Evolutionary conservation across 2,888 invertebrate species (phyloP), one percentile per base, ranked within the genome.

Genomic region (Drosophila cracens): DNA sequence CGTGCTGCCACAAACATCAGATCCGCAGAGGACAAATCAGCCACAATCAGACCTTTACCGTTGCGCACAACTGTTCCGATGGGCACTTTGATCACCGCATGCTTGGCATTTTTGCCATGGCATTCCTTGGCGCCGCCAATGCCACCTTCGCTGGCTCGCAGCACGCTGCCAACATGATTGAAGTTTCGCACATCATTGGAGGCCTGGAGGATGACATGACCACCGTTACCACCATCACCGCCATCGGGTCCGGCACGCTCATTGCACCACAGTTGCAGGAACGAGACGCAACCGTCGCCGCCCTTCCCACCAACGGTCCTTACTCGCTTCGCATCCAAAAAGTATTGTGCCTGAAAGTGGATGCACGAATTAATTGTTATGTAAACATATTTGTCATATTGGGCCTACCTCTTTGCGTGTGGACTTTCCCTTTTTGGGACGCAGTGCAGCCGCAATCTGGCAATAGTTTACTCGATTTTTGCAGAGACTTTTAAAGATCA

Each of bases 171-270:
- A 51, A 98, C 92, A 88, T 96, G 95, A 70, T 95, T 94, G 31
- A 99, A 94, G 85, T 97, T 97, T 76, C 94, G 96, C 0, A 96
- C 94, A 62, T 96, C 94, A 36, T 93, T 92, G 0, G 95, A 94
- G 0, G 97, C 96, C 95, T 92, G 94, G 77, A 99, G 96, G 64
- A 99, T 95, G 2, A 99, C 96, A 93, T 99, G 99, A 0, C 98
- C 99, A 0, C 99, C 99, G 91, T 97, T 95, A 0, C 99, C 99
- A 0, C 99, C 99, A 92, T 99, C 98, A 0, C 99, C 99, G 6
- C 87, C 87, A 61, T 88, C 87, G 3, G 87, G 99, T 0, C 99
- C 99, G 0, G 98, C 99, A 67, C 94, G 95, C 75, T 98, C 98
- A 88, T 98, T 98, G 62, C 95, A 94, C 95, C 96, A 97, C 11